Base-by-base conservation (phyloP, 2,888 invertebrate genomes). In the Criorhina ranunculi region DNA sequence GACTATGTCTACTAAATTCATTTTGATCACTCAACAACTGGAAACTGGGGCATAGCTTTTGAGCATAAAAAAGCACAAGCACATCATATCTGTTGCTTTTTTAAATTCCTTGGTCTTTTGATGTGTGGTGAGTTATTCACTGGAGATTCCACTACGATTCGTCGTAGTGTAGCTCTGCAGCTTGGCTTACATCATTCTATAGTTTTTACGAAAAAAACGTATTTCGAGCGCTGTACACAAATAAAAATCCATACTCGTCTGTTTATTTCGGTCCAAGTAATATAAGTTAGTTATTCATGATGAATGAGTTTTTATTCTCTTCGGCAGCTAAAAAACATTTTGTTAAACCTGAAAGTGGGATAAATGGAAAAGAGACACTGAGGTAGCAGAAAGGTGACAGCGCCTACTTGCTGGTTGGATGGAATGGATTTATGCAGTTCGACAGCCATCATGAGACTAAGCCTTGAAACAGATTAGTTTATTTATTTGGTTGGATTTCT, bases 21-120 rank as follows among this genome's bases (percentile, higher is more conserved):
- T 59, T 85, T 75, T 42, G 37, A 44, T 53, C 49, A 64, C 51
- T 42, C 49, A 57, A 33, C 6, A 42, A 49, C 8, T 35, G 11
- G 12, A 59, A 85, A 80, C 19, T 80, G 40, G 85, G 70, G 33
- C 76, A 76, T 12, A 77, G 82, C 72, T 82, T 82, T 78, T 60
- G 67, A 75, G 70, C 44, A 64, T 35, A 35, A 31, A 19, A 80
- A 85, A 85, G 75, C 85, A 37, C 70, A 51, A 75, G 44, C 19
- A 64, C 29, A 72, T 49, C n/a, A 42, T 85, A 80, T 64, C 85
- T 85, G 85, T 85, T 85, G 85, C 85, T 69, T 76, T 80, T 67
- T 49, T 37, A 33, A 55, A n/a, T 8, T 17, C 12, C 12, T 62
- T 60, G 11, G 46, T 62, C n/a, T 17, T 15, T 55, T 60, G 9